Evolutionary conservation across 2,797 vertebrate genomes (phyloP), one percentile per base, ranked within the genome.

Genomic region (Chelidonichthys spinosus): DNA sequence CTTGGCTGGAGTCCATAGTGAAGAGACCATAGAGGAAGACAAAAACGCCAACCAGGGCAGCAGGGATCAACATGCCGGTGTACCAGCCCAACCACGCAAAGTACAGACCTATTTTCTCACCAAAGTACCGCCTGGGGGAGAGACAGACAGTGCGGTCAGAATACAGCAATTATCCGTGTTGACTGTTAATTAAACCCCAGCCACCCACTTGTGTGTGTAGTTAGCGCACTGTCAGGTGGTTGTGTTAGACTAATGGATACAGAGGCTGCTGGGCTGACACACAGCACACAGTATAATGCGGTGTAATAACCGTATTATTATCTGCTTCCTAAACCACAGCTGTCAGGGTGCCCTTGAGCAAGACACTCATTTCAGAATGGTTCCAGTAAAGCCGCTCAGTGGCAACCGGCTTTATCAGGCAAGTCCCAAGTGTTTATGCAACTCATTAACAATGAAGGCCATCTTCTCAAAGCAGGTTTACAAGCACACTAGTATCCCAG

Each of bases 11-110:
- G 87, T 99, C 97, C 96, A 99, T 98, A 0, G 98, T 99, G 87
- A 99, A 96, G 87, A 99, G 95, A 44, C 98, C 98, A 59, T 99
- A 99, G 65, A 99, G 97, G 92, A 99, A 99, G 93, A 99, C 98
- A 69, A 99, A 97, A 54, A 99, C 93, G 1, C 98, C 98, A 35
- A 99, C 97, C 50, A 99, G 90, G 7, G 98, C 98, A 5, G 98
- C 98, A 8, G 98, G 98, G 82, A 99, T 99, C 70, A 99, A 93
- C 98, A 99, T 99, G 55, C 98, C 98, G 0, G 98, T 99, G 69
- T 99, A 99, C 98, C 98, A 99, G 33, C 98, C 98, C 88, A 99
- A 72, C 98, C 98, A 99, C 0, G 98, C 98, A 87, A 99, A 99
- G 90, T 99, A 99, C 13, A 99, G 94, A 6, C 98, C 98, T 1